phyloP scores from a whole-genome alignment of 2,797 vertebrate species.

The Setipinna tenuifilis region DNA sequence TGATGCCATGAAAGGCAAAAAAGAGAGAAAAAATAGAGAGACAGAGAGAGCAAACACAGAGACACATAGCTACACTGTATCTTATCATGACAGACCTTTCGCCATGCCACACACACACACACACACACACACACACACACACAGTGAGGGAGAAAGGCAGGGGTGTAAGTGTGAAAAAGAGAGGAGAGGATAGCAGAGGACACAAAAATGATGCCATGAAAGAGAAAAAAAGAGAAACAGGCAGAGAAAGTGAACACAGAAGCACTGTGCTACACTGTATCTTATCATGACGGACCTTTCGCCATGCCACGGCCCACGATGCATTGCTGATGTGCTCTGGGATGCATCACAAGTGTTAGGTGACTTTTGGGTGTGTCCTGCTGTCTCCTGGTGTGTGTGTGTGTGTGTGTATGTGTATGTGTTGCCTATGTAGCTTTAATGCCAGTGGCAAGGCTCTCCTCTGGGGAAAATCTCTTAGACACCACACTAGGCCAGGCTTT shows the following conservation, averaged over 20 bases:
- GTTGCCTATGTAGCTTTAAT: slow-evolving; percentile 26
- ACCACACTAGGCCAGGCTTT: background rate
- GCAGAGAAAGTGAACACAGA: slow-evolving; percentile 4
- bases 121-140: too few relatives aligned
- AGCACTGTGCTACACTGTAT: slow-evolving; percentile 40
- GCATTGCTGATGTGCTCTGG: slow-evolving; percentile 47
- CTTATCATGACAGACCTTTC: slow-evolving; percentile 57
- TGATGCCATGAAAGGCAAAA: background rate
- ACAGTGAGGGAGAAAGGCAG: too few relatives aligned
- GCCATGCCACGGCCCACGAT: slow-evolving; percentile 47
- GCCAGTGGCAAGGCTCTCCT: background rate
- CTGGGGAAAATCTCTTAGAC: background rate
- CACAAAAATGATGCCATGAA: background rate
- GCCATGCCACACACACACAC: slow-evolving; percentile 49
- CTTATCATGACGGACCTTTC: slow-evolving; percentile 57
- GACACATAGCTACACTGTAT: slow-evolving; percentile 39
- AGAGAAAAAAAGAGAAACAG: background rate
- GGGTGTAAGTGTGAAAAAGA: background rate
- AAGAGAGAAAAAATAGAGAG: too few relatives aligned
- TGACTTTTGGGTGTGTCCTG: slow-evolving; percentile 37
- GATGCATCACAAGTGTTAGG: slow-evolving; percentile 45
- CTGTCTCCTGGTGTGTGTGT: too few relatives aligned
- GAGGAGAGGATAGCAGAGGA: background rate
- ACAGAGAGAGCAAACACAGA: slow-evolving; percentile 10
- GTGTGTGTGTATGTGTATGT: too few relatives aligned